Evolutionary conservation across 2,113 vertebrate species (phyloP), one percentile per base, ranked within the genome.

Genomic region (Thinocorus orbignyianus): DNA sequence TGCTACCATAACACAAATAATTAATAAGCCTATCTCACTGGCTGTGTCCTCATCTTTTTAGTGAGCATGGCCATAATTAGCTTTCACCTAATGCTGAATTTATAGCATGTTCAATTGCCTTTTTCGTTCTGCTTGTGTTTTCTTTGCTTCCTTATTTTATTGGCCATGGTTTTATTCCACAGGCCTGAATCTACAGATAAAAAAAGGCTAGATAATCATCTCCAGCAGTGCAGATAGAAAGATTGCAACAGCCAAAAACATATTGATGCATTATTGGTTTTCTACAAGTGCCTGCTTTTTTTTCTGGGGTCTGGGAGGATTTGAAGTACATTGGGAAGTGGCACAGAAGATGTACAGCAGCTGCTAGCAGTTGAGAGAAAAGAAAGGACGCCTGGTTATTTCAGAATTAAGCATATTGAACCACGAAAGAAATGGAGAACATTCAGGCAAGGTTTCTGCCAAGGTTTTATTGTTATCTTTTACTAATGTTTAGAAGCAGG

Each of bases 1-100:
- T 97, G 95, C 86, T 95, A 85, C 90, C 92, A 91, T 94, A 96
- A 87, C 92, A 96, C 96, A 96, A 96, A 96, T 97, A 95, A 95
- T 95, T 94, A 91, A 95, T 96, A 95, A 95, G 90, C 77, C 82
- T 94, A 2, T 93, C 82, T 96, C 82, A 42, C 92, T 96, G 4
- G 0, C 92, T 77, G 49, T 84, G 84, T 93, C 90, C 69, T 95
- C 69, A 55, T 94, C 82, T 92, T 95, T 92, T 83, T 73, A 94
- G 88, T 52, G 92, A 86, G 26, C 8, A 3, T 78, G 86, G 70
- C 88, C 88, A 49, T 93, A 96, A 97, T 97, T 93, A 94, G 82
- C 88, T 93, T 93, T 91, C 81, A 85, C 95, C 92, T 82, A 44
- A 79, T 91, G 55, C 86, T 92, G 71, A 89, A 89, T 93, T 94